Conservation (phyloP, 1,140 invertebrate species). For the Eciton burchellii region DNA sequence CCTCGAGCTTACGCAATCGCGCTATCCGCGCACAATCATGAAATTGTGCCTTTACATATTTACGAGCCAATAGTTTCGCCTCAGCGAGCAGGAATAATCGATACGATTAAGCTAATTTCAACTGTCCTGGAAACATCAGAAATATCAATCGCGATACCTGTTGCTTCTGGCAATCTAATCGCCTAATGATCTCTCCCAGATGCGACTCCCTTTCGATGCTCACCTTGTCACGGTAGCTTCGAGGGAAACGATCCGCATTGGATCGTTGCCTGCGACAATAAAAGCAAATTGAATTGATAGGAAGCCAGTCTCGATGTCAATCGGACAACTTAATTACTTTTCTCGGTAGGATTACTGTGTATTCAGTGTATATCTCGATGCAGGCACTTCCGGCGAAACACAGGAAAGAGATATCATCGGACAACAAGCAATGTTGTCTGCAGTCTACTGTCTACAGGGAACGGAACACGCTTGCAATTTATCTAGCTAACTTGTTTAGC, state of each 20-base stretch:
- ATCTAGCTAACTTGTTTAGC: too few relatives aligned
- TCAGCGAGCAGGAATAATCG: constrained; percentile 57
- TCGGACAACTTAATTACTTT: background rate
- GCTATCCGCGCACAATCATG: background rate
- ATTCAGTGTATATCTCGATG: background rate
- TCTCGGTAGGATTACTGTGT: background rate
- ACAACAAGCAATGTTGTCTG: too few relatives aligned
- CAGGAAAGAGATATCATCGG: background rate
- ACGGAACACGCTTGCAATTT: too few relatives aligned
- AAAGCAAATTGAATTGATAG: constrained; percentile 4
- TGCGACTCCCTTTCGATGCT: background rate
- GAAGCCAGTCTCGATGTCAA: background rate
- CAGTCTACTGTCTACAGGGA: too few relatives aligned
- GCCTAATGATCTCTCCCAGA: too few relatives aligned
- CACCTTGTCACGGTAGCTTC: background rate
- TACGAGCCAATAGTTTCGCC: constrained; percentile 48
- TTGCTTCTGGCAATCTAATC: constrained; percentile 14
- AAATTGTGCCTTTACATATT: constrained; percentile 17
- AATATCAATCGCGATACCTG: constrained; percentile 35
- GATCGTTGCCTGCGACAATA: background rate
- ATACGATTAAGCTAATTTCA: background rate
- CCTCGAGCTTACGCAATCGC: constrained; percentile 55
- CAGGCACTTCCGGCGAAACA: background rate
- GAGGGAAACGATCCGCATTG: background rate
- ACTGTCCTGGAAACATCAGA: constrained; percentile 11